Percentiles rank a stretch among this genome's conserved stretches.
Evolutionary conservation across 2,888 invertebrate species (phyloP).

Genomic region (Pachycephus smyrnensis): DNA sequence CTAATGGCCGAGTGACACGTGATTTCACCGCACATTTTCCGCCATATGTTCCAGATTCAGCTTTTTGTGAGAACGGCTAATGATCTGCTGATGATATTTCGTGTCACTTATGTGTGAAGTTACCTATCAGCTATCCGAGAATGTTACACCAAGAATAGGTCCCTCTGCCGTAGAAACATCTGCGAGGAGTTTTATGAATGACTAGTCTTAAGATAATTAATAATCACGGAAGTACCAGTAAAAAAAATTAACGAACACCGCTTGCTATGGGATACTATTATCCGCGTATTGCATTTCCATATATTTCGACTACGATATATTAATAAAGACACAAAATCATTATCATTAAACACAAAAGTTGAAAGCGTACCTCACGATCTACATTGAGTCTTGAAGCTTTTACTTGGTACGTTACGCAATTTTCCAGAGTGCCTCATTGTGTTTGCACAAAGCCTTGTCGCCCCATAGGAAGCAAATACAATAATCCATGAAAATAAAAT

Average conservation of each 20-base stretch:
- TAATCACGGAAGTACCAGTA: conserved; percentile 3
- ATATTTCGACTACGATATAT: not conserved
- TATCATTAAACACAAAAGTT: not conserved
- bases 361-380: not conserved
- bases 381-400: not conserved
- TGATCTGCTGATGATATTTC: conserved; percentile 37
- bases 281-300: too few species aligned
- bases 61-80: conserved; percentile 23
- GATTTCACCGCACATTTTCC: conserved; percentile 37
- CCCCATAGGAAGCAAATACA: not conserved
- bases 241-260: not conserved
- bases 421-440: not conserved
- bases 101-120: conserved; percentile 28
- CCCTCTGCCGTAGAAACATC: conserved; percentile 17
- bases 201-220: conserved; percentile 30
- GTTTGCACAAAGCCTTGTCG: not conserved
- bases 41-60: conserved; percentile 13
- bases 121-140: conserved; percentile 13
- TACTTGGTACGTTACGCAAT: not conserved
- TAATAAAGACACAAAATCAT: not conserved
- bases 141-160: conserved; percentile 17
- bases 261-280: too few species aligned
- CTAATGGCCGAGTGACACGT: conserved; percentile 35
- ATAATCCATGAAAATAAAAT: not conserved
- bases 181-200: conserved; percentile 25